phyloP scores from a whole-genome alignment of 2,113 vertebrate genomes.

The Onychostoma macrolepis region DNA sequence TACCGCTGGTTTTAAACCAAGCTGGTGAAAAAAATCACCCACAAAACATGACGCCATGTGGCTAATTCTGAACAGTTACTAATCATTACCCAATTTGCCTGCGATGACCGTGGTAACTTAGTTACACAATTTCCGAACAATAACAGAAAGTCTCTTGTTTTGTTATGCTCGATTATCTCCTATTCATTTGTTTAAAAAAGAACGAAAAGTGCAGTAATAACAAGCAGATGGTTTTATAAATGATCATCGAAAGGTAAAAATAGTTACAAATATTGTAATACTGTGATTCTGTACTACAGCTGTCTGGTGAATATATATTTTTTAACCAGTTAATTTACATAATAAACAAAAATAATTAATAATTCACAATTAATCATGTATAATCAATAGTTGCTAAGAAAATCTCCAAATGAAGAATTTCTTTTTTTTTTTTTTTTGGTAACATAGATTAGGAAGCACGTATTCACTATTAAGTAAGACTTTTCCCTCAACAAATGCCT shows the following conservation, averaged over 20 bases:
- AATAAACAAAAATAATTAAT: background rate
- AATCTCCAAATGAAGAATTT: no score
- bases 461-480: no score
- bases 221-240: constrained; percentile 5
- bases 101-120: background rate
- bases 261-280: background rate
- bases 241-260: background rate
- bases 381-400: background rate
- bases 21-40: background rate
- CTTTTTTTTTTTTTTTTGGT: no score
- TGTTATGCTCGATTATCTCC: background rate
- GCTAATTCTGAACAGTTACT: background rate
- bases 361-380: background rate
- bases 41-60: background rate
- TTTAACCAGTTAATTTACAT: background rate
- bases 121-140: background rate
- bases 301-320: background rate
- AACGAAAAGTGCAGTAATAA: background rate
- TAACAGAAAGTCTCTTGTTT: background rate
- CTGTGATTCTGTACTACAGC: background rate
- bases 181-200: background rate
- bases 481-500: no score
- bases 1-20: background rate
- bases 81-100: background rate
- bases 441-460: no score